phyloP scores from a whole-genome alignment of 2,797 vertebrate species.

The Lithobates pipiens region DNA sequence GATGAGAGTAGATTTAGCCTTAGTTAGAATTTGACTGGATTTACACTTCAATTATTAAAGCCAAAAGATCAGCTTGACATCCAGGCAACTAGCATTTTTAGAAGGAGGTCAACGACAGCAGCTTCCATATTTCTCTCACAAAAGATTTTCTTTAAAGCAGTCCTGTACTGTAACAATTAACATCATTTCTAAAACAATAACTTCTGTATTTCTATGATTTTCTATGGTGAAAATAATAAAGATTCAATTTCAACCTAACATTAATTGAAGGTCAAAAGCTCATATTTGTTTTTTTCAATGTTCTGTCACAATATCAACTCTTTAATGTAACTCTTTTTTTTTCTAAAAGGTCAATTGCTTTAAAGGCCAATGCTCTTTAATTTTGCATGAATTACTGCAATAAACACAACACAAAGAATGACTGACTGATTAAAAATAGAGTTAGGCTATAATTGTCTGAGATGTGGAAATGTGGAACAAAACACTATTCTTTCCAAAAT shows the following conservation, averaged over 20 bases:
- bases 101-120: background rate
- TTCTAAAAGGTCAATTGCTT: slow-evolving; percentile 35
- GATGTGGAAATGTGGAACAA: background rate
- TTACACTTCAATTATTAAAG: no score
- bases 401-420: no score
- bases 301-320: slow-evolving; percentile 12
- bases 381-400: background rate
- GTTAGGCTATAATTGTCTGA: background rate
- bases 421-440: background rate
- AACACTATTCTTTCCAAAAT: background rate
- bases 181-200: no score
- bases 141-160: background rate
- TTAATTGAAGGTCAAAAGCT: background rate
- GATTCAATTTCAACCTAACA: background rate
- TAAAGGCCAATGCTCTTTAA: background rate
- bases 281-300: background rate
- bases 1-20: no score
- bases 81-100: background rate
- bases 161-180: background rate
- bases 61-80: no score
- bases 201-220: background rate
- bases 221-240: background rate
- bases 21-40: no score
- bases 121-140: background rate
- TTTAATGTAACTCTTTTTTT: slow-evolving; percentile 26